phyloP scores from a whole-genome alignment of 1,140 invertebrate genomes.

The Mizuhopecten yessoensis region DNA sequence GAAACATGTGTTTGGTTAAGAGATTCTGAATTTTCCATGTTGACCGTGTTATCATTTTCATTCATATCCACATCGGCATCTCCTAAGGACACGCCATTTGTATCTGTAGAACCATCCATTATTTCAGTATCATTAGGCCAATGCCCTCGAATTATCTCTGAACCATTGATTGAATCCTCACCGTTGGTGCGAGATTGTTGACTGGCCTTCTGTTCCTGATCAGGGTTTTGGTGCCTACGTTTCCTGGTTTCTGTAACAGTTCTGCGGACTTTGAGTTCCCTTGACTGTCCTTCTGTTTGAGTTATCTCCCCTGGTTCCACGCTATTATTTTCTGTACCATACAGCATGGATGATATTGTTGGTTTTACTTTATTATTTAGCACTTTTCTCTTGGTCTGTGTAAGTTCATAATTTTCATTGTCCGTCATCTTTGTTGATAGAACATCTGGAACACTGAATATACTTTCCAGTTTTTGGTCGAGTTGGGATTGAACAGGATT shows the following conservation, averaged over 20 bases:
- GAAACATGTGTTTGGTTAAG: neutral
- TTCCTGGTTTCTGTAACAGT: neutral
- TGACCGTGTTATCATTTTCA: slow-evolving; percentile 31
- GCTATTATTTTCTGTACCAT: neutral
- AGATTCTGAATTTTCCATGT: neutral
- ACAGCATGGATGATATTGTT: neutral
- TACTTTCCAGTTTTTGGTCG: too few relatives aligned
- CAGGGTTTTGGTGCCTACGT: neutral
- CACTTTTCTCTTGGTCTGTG: neutral
- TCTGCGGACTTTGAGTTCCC: neutral
- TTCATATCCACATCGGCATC: neutral
- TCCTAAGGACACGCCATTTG: neutral
- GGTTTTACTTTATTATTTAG: neutral
- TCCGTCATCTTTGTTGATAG: too few relatives aligned
- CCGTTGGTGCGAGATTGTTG: neutral
- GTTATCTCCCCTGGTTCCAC: neutral
- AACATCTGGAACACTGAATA: too few relatives aligned
- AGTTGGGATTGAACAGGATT: too few relatives aligned
- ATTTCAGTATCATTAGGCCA: neutral
- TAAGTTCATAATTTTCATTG: neutral
- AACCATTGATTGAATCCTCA: neutral
- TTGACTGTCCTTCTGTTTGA: neutral
- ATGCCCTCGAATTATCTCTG: neutral
- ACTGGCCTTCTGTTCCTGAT: neutral
- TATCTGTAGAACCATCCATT: neutral